phyloP scores from a whole-genome alignment of 2,113 vertebrate species.

The Gopherus flavomarginatus region DNA sequence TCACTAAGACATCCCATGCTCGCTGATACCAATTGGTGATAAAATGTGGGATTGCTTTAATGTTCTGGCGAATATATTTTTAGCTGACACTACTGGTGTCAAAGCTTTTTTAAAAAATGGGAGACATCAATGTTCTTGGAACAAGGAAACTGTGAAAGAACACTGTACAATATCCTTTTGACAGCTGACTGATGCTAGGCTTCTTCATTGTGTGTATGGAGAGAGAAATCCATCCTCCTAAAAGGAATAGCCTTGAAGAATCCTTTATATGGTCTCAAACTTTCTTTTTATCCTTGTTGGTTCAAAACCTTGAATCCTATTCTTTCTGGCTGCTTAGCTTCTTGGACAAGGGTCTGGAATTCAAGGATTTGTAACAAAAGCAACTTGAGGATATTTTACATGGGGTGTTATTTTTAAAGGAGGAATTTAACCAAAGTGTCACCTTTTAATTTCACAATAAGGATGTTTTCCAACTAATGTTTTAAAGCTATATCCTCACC shows the following conservation, averaged over 20 bases:
- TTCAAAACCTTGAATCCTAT: not conserved
- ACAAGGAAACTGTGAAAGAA: not conserved
- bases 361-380: not conserved
- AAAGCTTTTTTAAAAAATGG: not conserved
- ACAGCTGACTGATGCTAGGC: not conserved
- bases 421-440: not conserved
- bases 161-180: not conserved
- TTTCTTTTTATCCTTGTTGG: not conserved
- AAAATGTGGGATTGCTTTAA: not conserved
- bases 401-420: not conserved
- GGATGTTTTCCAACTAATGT: not conserved
- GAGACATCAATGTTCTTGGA: not conserved
- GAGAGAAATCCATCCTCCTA: not conserved
- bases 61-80: not conserved
- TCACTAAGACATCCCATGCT: not conserved
- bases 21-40: not conserved
- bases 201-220: not conserved
- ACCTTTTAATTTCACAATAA: not conserved
- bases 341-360: not conserved
- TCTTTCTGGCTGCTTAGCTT: not conserved
- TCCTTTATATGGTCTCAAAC: not conserved
- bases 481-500: not conserved
- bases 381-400: not conserved
- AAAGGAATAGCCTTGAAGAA: not conserved
- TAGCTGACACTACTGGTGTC: not conserved